These are phyloP conservation scores for Drosophila serrata DNA, from an alignment of 1,140 invertebrate species.

Conservation along the genomic window DNA sequence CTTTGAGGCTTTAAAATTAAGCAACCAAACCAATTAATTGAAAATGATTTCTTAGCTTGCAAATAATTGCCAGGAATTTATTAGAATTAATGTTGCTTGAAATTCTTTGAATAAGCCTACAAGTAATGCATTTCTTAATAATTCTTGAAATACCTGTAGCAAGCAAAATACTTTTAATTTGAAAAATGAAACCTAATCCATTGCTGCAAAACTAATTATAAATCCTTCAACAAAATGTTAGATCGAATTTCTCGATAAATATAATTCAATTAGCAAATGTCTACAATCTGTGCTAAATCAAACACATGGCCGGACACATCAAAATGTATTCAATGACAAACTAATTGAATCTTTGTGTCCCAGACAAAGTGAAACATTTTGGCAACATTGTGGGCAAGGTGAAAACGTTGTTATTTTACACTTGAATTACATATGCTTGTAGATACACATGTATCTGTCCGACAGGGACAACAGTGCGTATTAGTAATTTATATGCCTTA, in stretches of 20 bases:
- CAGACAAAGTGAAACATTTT: conserved; percentile 45
- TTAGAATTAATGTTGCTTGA: too few relatives aligned
- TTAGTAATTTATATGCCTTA: conserved; percentile 73
- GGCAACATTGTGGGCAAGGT: conserved; percentile 46
- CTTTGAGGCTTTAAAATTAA: background rate
- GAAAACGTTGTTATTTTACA: conserved; percentile 51
- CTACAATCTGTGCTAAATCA: conserved; percentile 49
- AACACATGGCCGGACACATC: conserved; percentile 32
- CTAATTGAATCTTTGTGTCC: conserved; percentile 48
- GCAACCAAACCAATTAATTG: too few relatives aligned
- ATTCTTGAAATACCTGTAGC: background rate
- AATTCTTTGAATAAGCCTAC: background rate
- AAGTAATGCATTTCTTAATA: background rate
- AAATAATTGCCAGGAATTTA: background rate
- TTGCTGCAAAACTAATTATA: conserved; percentile 36
- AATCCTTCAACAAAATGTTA: conserved; percentile 17
- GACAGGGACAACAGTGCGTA: conserved; percentile 67
- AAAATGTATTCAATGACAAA: conserved; percentile 42
- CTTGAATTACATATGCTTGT: conserved; percentile 44
- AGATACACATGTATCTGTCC: conserved; percentile 37
- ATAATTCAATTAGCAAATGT: conserved; percentile 55
- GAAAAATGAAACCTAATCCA: background rate
- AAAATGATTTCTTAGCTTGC: background rate
- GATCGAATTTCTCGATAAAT: conserved; percentile 38
- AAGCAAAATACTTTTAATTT: background rate